These are phyloP conservation scores for Gonioctena quinquepunctata DNA, from an alignment of 1,140 invertebrate species.

Conservation along the genomic window DNA sequence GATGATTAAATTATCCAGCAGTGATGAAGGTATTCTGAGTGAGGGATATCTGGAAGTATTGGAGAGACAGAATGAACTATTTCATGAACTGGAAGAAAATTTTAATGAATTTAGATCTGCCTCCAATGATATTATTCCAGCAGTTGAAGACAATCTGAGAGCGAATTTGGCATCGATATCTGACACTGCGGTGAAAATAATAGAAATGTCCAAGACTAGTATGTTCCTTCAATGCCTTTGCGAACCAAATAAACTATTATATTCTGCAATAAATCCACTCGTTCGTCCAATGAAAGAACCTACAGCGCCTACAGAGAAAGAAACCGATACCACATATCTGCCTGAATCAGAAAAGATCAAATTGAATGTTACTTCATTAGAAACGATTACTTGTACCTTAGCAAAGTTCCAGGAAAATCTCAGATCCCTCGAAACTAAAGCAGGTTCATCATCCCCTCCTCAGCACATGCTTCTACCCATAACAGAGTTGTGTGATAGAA, in stretches of 20 bases:
- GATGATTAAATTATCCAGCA: not conserved
- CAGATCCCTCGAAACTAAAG: not conserved
- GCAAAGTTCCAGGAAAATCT: not conserved
- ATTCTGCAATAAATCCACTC: not conserved
- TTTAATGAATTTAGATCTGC: not conserved
- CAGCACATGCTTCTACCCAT: no score
- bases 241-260: slow-evolving; percentile 35
- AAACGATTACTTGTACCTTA: not conserved
- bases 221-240: slow-evolving; percentile 26
- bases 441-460: not conserved
- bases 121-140: not conserved
- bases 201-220: slow-evolving; percentile 13
- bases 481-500: no score
- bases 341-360: no score
- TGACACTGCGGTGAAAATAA: not conserved
- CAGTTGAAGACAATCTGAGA: not conserved
- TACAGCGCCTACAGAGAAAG: no score
- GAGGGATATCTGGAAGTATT: not conserved
- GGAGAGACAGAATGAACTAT: not conserved
- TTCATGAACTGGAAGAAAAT: not conserved
- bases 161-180: not conserved
- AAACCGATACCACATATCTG: no score
- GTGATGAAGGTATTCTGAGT: not conserved
- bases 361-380: not conserved
- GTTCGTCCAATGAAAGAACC: no score